Conservation (phyloP, 2,797 vertebrate species). For the Potorous gilbertii region DNA sequence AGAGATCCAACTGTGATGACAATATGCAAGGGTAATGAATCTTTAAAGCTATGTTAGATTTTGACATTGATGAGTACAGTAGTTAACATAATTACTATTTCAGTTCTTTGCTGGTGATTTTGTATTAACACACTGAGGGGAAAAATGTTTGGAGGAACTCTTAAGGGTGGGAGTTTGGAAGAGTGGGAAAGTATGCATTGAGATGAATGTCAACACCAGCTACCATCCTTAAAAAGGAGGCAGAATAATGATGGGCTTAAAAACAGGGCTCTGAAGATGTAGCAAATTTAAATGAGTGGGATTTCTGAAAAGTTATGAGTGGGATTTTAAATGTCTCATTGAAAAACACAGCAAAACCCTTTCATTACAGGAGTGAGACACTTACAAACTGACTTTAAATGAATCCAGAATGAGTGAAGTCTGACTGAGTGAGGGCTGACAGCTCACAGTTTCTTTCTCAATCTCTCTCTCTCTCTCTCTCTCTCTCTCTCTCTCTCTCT, state of each 20-base stretch:
- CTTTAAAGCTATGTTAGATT: slow-evolving; percentile 68
- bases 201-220: slow-evolving; percentile 10
- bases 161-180: slow-evolving; percentile 11
- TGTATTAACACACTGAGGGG: slow-evolving; percentile 53
- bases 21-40: slow-evolving; percentile 73
- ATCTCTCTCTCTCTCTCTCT: neutral
- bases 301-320: slow-evolving; percentile 64
- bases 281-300: slow-evolving; percentile 68
- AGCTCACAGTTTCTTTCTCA: neutral
- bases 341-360: slow-evolving; percentile 59
- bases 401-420: slow-evolving; percentile 44
- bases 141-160: slow-evolving; percentile 43
- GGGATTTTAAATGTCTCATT: slow-evolving; percentile 69
- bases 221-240: slow-evolving; percentile 62
- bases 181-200: neutral
- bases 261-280: slow-evolving; percentile 40
- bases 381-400: slow-evolving; percentile 44
- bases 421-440: slow-evolving; percentile 33
- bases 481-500: neutral
- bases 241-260: slow-evolving; percentile 57
- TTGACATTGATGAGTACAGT: slow-evolving; percentile 65
- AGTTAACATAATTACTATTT: slow-evolving; percentile 75
- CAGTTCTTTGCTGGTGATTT: slow-evolving; percentile 68
- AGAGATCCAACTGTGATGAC: slow-evolving; percentile 60
- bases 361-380: slow-evolving; percentile 64